Conservation (phyloP, 2,113 vertebrate genomes). For the Sminthopsis crassicaudata region DNA sequence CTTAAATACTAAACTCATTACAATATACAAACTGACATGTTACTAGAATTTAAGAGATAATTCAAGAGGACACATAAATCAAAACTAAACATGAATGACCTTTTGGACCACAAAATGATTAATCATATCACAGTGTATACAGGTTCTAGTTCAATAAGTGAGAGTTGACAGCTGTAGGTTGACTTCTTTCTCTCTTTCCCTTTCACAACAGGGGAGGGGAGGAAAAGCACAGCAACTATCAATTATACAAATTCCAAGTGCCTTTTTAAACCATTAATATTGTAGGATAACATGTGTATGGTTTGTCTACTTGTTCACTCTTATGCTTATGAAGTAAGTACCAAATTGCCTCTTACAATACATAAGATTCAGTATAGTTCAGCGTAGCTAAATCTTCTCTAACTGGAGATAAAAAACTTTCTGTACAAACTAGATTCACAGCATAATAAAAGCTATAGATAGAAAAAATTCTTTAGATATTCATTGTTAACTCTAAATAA, state of each 20-base stretch:
- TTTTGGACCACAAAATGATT: conserved; percentile 66
- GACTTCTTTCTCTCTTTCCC: not conserved
- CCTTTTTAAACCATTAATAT: conserved; percentile 48
- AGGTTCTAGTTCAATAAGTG: conserved; percentile 67
- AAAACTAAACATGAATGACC: conserved; percentile 60
- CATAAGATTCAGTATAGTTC: conserved; percentile 23
- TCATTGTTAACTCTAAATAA: not conserved
- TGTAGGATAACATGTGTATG: conserved; percentile 18
- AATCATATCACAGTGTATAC: conserved; percentile 48
- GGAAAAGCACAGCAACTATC: not conserved
- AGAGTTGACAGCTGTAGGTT: conserved; percentile 59
- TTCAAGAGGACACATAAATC: conserved; percentile 68
- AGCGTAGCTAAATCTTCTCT: conserved; percentile 25
- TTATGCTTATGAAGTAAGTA: not conserved
- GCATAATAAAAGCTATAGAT: not conserved
- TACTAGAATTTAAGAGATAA: conserved; percentile 67
- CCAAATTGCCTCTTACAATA: not conserved
- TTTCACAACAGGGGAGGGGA: not conserved
- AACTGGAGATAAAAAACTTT: not conserved
- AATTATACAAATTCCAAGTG: not conserved
- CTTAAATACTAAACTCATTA: conserved; percentile 79
- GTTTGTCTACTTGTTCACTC: conserved; percentile 26
- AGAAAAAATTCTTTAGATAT: not conserved
- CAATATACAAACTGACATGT: conserved; percentile 64
- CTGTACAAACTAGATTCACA: not conserved